Evolutionary conservation across 2,797 vertebrate species (phyloP).

Genomic region (Crypturellus tataupa): DNA sequence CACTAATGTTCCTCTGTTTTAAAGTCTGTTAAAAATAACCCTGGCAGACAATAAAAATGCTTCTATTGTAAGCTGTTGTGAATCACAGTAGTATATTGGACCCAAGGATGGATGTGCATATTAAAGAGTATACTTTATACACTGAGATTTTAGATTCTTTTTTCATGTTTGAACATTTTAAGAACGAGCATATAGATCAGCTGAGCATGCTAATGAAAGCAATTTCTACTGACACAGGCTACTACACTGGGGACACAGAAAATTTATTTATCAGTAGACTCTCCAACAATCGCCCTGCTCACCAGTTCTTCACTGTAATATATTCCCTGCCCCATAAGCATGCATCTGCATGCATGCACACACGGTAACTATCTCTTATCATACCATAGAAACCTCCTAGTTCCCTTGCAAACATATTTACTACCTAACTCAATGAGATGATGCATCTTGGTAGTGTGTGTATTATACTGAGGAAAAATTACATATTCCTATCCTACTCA

Average conservation of each 20-base stretch:
- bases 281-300: not conserved
- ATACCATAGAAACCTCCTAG: not conserved
- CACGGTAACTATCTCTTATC: not conserved
- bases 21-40: constrained; percentile 51
- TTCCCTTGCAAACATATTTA: not conserved
- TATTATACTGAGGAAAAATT: not conserved
- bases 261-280: not conserved
- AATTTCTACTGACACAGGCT: not conserved
- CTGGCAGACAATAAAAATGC: not conserved
- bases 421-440: not conserved
- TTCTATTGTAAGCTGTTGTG: constrained; percentile 28
- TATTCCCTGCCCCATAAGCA: not conserved
- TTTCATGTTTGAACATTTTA: not conserved
- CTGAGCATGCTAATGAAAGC: constrained; percentile 35
- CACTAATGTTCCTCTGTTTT: constrained; percentile 15
- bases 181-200: constrained; percentile 6
- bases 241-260: not conserved
- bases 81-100: not conserved
- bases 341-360: not conserved
- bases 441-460: not conserved
- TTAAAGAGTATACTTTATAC: constrained; percentile 25
- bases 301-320: not conserved
- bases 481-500: not conserved
- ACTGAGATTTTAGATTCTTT: not conserved
- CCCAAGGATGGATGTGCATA: not conserved